Base-by-base conservation (phyloP, 2,113 vertebrate species). In the Oncorhynchus mykiss region DNA sequence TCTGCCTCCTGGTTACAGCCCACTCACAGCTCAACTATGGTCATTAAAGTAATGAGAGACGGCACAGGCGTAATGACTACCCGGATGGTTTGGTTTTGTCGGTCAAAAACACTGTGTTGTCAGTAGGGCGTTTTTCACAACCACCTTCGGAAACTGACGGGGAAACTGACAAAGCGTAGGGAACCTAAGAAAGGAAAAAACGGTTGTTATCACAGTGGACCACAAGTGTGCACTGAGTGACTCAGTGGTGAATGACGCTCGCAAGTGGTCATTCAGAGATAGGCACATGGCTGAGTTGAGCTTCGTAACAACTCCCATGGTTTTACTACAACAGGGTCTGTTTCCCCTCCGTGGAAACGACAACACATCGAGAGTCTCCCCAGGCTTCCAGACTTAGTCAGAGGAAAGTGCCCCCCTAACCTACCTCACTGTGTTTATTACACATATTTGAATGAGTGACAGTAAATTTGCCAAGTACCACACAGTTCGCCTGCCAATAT, bases 311-410 rank as follows among this genome's bases (percentile, higher is more conserved):
- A 54, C 51, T 16, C 16, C 3, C 16, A 54, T 54, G 68, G 39
- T 22, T 22, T 8, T 39, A 34, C 31, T 39, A 20, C 2, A 34
- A 2, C 67, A 4, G 20, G 39, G 31, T 20, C 16, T 39, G 29
- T n/a, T 8, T 39, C 67, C 67, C 31, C 11, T 67, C 65, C 25
- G 16, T 74, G 70, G 84, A 85, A 85, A 86, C 83, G 80, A 72
- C 86, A 86, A 80, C 87, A 87, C 88, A 87, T 82, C 84, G 76
- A 83, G 84, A 78, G 83, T 85, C 83, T n/a, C 29, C 16, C 2
- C 24, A 81, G 65, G 82, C 81, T 78, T 80, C 74, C 82, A 82
- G 87, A 85, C 88, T 78, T 87, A 88, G 85, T 89, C 88, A 89
- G 51, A 45, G 51, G 51, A 54, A 77, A 80, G 66, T 8, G 4